These are phyloP conservation scores for Pelagia noctiluca DNA, from an alignment of 30 jellyfish, hydroid and myxozoan genomes.

Conservation along the genomic window DNA sequence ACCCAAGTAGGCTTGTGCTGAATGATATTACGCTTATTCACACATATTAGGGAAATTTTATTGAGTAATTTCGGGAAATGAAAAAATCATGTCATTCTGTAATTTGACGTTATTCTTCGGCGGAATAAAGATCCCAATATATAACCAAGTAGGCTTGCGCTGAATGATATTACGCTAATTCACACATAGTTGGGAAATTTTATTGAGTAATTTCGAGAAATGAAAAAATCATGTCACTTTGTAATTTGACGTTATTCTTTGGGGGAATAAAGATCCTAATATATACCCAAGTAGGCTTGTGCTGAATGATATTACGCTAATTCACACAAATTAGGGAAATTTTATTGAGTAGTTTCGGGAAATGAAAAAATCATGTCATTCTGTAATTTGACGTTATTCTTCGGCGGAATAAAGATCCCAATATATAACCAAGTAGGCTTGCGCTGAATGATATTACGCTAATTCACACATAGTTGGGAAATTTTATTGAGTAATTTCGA, in stretches of 20 bases:
- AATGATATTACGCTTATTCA: neutral
- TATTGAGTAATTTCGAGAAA: neutral
- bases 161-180: neutral
- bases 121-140: neutral
- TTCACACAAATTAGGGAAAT: neutral
- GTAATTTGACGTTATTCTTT: neutral
- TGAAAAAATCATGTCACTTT: neutral
- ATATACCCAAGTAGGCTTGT: neutral
- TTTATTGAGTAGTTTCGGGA: neutral
- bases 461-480: neutral
- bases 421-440: neutral
- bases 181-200: neutral
- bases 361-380: neutral
- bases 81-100: neutral
- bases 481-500: neutral
- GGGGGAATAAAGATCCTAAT: neutral
- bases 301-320: neutral
- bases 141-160: conserved; percentile 1
- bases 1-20: conserved; percentile 4
- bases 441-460: neutral
- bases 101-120: neutral
- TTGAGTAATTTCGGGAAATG: neutral
- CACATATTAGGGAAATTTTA: neutral
- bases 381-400: conserved; percentile 2
- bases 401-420: neutral